phyloP scores from a whole-genome alignment of 30 jellyfish, hydroid and myxozoan species.

The Phacellophora camtschatica region DNA sequence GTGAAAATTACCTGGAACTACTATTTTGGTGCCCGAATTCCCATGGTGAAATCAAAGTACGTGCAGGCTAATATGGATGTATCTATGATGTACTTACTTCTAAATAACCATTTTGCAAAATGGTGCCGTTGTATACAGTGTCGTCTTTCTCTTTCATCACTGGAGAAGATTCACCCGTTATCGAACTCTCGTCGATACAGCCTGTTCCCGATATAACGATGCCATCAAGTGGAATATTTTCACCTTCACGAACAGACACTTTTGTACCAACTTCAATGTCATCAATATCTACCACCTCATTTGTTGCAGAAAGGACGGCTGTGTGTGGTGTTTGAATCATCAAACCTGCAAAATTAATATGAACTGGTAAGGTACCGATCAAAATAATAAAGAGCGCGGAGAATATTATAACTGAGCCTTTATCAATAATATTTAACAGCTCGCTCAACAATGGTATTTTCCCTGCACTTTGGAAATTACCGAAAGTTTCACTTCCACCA shows the following conservation, averaged over 20 bases:
- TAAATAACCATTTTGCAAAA: slow-evolving; percentile 60
- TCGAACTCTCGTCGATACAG: slow-evolving; percentile 65
- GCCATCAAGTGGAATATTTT: slow-evolving; percentile 73
- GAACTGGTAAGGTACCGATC: background rate
- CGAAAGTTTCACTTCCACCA: background rate
- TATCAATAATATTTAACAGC: too few species aligned
- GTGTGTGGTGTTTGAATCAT: slow-evolving; percentile 5
- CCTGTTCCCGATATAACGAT: slow-evolving; percentile 55
- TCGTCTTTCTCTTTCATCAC: slow-evolving; percentile 26
- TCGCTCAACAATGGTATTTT: background rate
- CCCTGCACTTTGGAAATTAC: background rate
- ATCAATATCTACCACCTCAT: slow-evolving; percentile 11
- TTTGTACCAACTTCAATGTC: slow-evolving; percentile 53
- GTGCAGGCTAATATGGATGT: background rate
- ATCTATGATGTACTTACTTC: background rate
- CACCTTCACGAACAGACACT: slow-evolving; percentile 66
- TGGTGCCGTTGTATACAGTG: slow-evolving; percentile 61
- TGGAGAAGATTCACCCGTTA: slow-evolving; percentile 79
- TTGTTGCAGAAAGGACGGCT: slow-evolving; percentile 44
- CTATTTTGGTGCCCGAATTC: too few species aligned
- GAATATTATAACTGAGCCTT: background rate
- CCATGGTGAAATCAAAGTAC: too few species aligned
- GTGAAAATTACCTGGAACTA: too few species aligned
- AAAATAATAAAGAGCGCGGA: background rate
- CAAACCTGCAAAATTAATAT: background rate